Conservation (phyloP, 2,797 vertebrate species). For the Brachyalestes nurse region DNA sequence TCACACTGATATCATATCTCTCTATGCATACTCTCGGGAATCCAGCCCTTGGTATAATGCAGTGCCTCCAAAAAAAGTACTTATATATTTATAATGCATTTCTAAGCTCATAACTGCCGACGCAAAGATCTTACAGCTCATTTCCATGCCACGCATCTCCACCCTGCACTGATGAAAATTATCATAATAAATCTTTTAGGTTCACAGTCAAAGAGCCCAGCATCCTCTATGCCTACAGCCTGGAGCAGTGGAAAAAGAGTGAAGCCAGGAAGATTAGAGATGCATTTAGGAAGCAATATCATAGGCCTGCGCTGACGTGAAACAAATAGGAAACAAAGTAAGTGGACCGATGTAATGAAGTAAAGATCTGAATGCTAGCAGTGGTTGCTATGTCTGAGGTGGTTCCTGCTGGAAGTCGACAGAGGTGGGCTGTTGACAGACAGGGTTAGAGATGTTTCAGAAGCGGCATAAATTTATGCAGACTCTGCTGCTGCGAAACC, state of each 20-base stretch:
- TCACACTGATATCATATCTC: conserved; percentile 15
- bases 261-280: conserved; percentile 40
- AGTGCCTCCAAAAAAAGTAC: conserved; percentile 9
- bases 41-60: conserved; percentile 24
- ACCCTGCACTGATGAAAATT: conserved; percentile 56
- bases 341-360: conserved; percentile 1
- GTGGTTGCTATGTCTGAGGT: neutral
- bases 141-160: conserved; percentile 52
- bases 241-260: conserved; percentile 46
- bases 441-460: conserved; percentile 22
- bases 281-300: conserved; percentile 25
- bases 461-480: conserved; percentile 34
- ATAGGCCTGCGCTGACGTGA: neutral
- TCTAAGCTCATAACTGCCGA: conserved; percentile 48
- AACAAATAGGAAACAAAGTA: conserved; percentile 11
- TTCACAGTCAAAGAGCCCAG: conserved; percentile 40
- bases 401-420: neutral
- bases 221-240: conserved; percentile 32
- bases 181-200: conserved; percentile 61
- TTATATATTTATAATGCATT: conserved; percentile 53
- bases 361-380: neutral
- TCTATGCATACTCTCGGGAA: conserved; percentile 28
- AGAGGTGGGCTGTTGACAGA: conserved; percentile 13
- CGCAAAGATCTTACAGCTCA: conserved; percentile 36
- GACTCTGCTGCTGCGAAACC: conserved; percentile 18